Evolutionary conservation across 2,797 vertebrate species (phyloP), one percentile per base, ranked within the genome.

Genomic region (Sandelia bainsii): DNA sequence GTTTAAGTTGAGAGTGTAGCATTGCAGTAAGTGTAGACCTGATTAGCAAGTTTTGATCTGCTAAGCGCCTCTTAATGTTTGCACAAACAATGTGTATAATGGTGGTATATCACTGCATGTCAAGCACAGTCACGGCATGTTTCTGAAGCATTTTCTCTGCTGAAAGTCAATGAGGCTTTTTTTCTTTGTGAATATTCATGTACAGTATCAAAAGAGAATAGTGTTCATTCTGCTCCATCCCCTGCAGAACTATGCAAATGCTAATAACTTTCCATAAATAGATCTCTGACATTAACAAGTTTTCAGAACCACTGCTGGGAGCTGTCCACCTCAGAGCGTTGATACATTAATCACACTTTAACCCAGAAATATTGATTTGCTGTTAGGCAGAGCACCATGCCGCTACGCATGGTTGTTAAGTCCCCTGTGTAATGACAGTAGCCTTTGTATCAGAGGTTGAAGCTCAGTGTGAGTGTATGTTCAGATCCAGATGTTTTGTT

Each of bases 271-370:
- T 77, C 87, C 79, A 69, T 61, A 88, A 91, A 90, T 90, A 86
- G 86, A 87, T 84, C 69, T 65, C 51, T 85, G 91, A 85, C 83
- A 85, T 89, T 91, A 91, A 78, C 83, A 61, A 75, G 82, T 57
- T 74, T 80, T 85, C 81, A 80, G 22, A 84, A 34, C 56, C 5
- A 25, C 86, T 77, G 70, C 77, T 72, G 72, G 66, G 84, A 85
- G 77, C 84, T 66, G 79, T 89, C 87, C 80, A 74, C 77, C 23
- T 79, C 67, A 39, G 3, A 68, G 60, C 75, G 69, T 77, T 72
- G 69, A 79, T 68, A 62, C 79, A 90, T 92, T 91, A 79, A 89
- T 90, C 85, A 92, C 81, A 81, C 69, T 90, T 77, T 86, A 77
- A 89, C 83, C 82, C 53, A 34, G 1, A 12, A 79, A 80, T 87